Evolutionary conservation across 2,113 vertebrate genomes (phyloP).

Genomic region (Marmota monax): DNA sequence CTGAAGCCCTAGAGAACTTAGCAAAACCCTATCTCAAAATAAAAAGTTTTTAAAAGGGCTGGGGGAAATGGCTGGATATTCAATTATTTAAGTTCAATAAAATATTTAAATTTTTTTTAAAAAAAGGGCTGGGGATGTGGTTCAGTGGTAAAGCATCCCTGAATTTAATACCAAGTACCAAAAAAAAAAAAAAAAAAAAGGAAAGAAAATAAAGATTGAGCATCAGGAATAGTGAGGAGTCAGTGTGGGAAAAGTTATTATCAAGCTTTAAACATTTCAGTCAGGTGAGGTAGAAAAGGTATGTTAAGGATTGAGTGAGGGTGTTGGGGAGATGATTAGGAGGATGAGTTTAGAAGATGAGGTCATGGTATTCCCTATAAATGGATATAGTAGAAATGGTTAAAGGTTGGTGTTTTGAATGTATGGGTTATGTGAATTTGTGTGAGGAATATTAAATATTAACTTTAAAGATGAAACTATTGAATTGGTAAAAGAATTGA

Average conservation of each 20-base stretch:
- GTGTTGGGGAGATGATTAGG: not conserved
- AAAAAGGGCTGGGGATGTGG: too few species aligned
- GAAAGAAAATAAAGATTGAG: conserved; percentile 10
- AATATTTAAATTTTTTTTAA: too few species aligned
- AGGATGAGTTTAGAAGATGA: not conserved
- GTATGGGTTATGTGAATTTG: not conserved
- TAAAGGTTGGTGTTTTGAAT: not conserved
- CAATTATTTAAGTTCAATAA: too few species aligned
- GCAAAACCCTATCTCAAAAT: too few species aligned
- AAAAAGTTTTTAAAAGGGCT: too few species aligned
- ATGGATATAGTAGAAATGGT: not conserved
- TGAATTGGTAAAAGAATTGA: not conserved
- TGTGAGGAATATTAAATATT: not conserved
- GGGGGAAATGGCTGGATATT: too few species aligned
- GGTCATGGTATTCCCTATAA: not conserved
- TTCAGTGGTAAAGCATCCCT: too few species aligned
- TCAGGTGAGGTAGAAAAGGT: not conserved
- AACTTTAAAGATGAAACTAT: not conserved
- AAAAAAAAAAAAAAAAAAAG: not conserved
- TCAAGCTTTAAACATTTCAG: not conserved
- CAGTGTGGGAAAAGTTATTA: not conserved
- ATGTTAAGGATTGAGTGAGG: not conserved
- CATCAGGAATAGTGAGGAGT: not conserved
- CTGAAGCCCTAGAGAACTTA: too few species aligned
- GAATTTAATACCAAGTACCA: too few species aligned